Percentiles rank a stretch among this genome's conserved stretches.
phyloP scores from a whole-genome alignment of 1,140 invertebrate species.

The Portunus trituberculatus region DNA sequence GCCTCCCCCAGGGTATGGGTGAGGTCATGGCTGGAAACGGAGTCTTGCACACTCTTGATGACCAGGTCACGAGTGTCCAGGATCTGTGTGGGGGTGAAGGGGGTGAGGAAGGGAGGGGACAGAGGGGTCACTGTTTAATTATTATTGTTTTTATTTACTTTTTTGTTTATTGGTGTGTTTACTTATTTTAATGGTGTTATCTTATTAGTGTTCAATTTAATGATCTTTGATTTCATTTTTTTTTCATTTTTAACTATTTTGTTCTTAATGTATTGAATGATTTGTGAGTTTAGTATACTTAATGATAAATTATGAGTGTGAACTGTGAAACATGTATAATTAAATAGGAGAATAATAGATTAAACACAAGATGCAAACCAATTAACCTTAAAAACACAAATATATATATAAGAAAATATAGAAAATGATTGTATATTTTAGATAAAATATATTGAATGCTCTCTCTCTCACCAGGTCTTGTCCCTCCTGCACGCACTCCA shows the following conservation, averaged over 20 bases:
- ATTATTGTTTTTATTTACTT: no score
- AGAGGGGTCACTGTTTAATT: no score
- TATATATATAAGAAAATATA: background rate
- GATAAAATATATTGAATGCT: background rate
- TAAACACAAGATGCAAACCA: background rate
- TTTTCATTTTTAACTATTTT: no score
- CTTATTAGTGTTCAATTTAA: no score
- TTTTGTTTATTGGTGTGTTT: no score
- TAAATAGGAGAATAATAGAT: background rate
- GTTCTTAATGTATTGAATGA: no score
- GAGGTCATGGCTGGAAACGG: conserved; percentile 83
- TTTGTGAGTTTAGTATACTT: no score
- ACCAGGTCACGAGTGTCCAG: conserved; percentile 88
- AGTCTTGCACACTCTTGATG: conserved; percentile 83
- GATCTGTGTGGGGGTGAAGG: no score
- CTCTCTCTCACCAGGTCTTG: conserved; percentile 82
- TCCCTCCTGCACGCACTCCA: conserved; percentile 79
- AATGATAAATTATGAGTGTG: background rate
- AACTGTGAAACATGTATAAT: background rate
- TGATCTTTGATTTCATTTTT: no score
- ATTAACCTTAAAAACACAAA: background rate
- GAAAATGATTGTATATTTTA: background rate
- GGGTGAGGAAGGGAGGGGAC: no score
- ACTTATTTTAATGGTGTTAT: no score
- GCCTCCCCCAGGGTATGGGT: conserved; percentile 85